Evolutionary conservation across 2,797 vertebrate species (phyloP).

Genomic region (Euthynnus affinis): DNA sequence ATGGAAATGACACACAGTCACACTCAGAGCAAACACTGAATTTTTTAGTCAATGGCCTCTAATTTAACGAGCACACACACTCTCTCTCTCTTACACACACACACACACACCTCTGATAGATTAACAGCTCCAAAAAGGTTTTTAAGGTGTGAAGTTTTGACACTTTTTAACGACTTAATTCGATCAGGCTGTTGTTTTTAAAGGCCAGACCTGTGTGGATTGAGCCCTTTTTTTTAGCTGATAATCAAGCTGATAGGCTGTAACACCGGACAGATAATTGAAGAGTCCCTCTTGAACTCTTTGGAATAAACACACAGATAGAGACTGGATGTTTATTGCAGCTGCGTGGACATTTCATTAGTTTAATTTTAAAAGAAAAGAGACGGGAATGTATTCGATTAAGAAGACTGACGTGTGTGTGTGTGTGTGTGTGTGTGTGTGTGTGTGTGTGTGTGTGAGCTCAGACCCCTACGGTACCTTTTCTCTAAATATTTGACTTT

Average conservation of each 20-base stretch:
- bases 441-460: too few relatives aligned
- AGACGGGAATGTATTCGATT: slow-evolving; percentile 23
- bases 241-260: slow-evolving; percentile 35
- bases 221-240: slow-evolving; percentile 48
- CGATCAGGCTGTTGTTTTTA: slow-evolving; percentile 58
- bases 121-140: neutral
- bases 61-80: slow-evolving; percentile 52
- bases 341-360: slow-evolving; percentile 8
- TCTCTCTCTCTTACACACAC: neutral
- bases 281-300: slow-evolving; percentile 3
- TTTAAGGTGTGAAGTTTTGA: slow-evolving; percentile 56
- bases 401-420: neutral
- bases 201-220: slow-evolving; percentile 23
- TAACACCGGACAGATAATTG: slow-evolving; percentile 42
- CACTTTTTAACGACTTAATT: slow-evolving; percentile 73
- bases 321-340: slow-evolving; percentile 58
- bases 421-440: neutral
- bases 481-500: neutral
- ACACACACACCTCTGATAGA: slow-evolving; percentile 10
- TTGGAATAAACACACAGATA: slow-evolving; percentile 46
- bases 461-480: neutral
- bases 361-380: slow-evolving; percentile 10
- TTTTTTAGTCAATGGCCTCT: slow-evolving; percentile 45
- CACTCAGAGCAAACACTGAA: slow-evolving; percentile 18
- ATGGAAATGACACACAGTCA: slow-evolving; percentile 22